phyloP scores from a whole-genome alignment of 2,888 invertebrate species.

The Megamerina dolium region DNA sequence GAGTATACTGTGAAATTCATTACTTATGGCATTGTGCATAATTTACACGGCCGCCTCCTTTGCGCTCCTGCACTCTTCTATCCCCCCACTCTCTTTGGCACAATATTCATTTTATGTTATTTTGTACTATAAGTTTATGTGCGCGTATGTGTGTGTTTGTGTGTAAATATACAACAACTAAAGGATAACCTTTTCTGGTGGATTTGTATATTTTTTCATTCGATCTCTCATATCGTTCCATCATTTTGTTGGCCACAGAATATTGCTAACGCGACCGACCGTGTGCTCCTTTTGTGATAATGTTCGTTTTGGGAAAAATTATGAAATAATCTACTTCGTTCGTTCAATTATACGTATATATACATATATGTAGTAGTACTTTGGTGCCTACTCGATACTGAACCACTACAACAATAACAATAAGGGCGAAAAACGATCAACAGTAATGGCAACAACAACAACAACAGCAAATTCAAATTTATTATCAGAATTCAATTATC shows the following conservation, averaged over 20 bases:
- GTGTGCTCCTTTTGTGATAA: too few species aligned
- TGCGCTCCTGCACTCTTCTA: not conserved
- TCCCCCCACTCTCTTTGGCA: too few species aligned
- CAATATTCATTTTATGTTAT: too few species aligned
- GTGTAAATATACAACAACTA: too few species aligned
- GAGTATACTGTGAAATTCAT: slow-evolving; percentile 18
- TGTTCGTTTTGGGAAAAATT: slow-evolving; percentile 26
- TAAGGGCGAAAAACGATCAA: too few species aligned
- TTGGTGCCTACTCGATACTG: too few species aligned
- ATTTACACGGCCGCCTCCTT: slow-evolving; percentile 9
- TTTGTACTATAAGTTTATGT: too few species aligned
- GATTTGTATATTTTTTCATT: not conserved
- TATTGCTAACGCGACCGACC: not conserved
- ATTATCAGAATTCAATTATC: slow-evolving; percentile 21
- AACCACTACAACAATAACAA: too few species aligned
- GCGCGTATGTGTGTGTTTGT: too few species aligned
- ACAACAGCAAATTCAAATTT: slow-evolving; percentile 17
- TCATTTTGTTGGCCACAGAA: not conserved
- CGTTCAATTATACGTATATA: too few species aligned
- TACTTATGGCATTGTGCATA: slow-evolving; percentile 14
- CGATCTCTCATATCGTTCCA: not conserved
- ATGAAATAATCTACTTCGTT: slow-evolving; percentile 25
- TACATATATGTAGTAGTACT: too few species aligned
- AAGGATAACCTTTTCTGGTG: too few species aligned
- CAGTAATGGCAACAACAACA: not conserved